Evolutionary conservation across 2,113 vertebrate genomes (phyloP), one percentile per base, ranked within the genome.

Genomic region (Silurus meridionalis): DNA sequence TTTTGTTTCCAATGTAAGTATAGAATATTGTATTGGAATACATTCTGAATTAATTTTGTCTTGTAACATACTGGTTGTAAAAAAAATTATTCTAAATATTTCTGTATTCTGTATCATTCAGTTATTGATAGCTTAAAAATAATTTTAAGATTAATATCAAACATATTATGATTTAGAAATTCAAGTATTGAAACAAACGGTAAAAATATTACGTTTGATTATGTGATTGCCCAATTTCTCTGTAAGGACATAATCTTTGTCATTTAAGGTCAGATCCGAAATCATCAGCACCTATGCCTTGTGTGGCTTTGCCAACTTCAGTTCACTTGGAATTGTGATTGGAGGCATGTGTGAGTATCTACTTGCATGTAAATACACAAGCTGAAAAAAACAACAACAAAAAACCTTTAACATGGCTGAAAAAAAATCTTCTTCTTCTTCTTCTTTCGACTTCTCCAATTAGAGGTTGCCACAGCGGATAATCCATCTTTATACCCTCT

Each of bases 231-330:
- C n/a, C 2, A 25, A 15, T 78, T 28, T 14, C 15, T 58, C 19
- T 1, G 21, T 9, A 21, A 23, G 52, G 37, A 57, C 25, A 87
- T 28, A 14, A 21, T 25, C n/a, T 0, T 87, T 88, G 63, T 66
- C 28, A 0, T 92, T 90, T 61, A 93, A 99, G 98, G 88, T 96
- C 64, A 92, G 97, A 90, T 96, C 97, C 0, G 98, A 99, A 92
- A 93, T 86, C 87, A 96, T 99, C 69, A 83, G 94, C 0, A 99
- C 97, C 0, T 99, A 94, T 21, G 96, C 97, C 1, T 95, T 99
- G 71, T 99, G 97, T 28, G 97, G 97, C 60, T 99, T 99, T 1
- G 96, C 97, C 90, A 99, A 99, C 92, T 87, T 98, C 85, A 96
- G 97, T 91, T 98, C 97, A 78, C 93, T 98, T 0, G 98, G 98